Conservation (phyloP, 2,113 vertebrate species). For the Myodes glareolus region DNA sequence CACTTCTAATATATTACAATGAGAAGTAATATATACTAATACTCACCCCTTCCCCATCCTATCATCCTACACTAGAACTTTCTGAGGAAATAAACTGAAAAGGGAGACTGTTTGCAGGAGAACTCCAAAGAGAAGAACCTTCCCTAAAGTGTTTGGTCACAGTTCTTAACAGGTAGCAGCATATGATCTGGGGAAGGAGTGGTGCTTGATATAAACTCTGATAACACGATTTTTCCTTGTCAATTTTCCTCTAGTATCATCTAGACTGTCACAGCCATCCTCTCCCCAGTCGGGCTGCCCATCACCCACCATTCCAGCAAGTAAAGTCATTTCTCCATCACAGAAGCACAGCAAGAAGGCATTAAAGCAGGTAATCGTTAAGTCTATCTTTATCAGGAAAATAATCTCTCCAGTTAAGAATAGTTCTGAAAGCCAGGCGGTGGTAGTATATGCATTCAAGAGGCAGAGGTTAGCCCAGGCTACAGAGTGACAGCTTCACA, state of each 20-base stretch:
- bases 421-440: not conserved
- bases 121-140: slow-evolving; percentile 34
- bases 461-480: no score
- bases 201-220: slow-evolving; percentile 40
- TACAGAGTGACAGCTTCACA: no score
- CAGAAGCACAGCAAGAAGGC: slow-evolving; percentile 99
- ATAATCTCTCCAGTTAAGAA: not conserved
- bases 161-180: slow-evolving; percentile 74
- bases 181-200: slow-evolving; percentile 54
- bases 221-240: slow-evolving; percentile 25
- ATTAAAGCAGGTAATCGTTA: slow-evolving; percentile 92
- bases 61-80: slow-evolving; percentile 72
- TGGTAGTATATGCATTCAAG: no score
- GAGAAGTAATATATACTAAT: slow-evolving; percentile 58
- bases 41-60: slow-evolving; percentile 58
- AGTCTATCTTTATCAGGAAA: slow-evolving; percentile 29
- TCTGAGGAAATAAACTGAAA: slow-evolving; percentile 56
- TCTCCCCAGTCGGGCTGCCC: slow-evolving; percentile 95
- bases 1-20: slow-evolving; percentile 56
- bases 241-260: slow-evolving; percentile 88
- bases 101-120: slow-evolving; percentile 56
- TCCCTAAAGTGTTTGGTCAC: slow-evolving; percentile 70
- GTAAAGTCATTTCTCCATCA: slow-evolving; percentile 96
- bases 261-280: slow-evolving; percentile 93
- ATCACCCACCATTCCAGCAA: slow-evolving; percentile 92